Conservation (phyloP, 2,797 vertebrate genomes). For the Sebastes hubbsi region DNA sequence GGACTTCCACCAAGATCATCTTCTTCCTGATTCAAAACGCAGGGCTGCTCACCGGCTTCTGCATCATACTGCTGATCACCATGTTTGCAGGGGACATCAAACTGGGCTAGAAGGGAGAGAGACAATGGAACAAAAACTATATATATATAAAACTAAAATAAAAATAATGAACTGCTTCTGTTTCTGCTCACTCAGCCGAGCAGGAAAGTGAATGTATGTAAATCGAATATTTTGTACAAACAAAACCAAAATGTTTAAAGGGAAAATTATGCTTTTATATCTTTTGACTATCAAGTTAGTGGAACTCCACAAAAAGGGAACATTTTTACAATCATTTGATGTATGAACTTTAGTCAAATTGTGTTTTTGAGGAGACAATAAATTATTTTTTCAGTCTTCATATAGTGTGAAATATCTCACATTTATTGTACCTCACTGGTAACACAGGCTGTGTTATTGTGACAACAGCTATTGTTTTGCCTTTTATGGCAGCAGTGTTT, state of each 20-base stretch:
- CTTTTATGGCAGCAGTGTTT: conserved; percentile 3
- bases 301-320: conserved; percentile 37
- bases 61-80: conserved; percentile 84
- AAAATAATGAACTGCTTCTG: conserved; percentile 25
- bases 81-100: conserved; percentile 80
- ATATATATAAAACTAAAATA: background rate
- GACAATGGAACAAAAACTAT: background rate
- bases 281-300: conserved; percentile 52
- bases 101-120: conserved; percentile 63
- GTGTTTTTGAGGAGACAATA: conserved; percentile 61
- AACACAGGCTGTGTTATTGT: background rate
- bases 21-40: conserved; percentile 85
- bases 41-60: conserved; percentile 81
- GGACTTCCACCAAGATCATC: conserved; percentile 59
- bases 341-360: conserved; percentile 57
- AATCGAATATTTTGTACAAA: conserved; percentile 61
- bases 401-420: conserved; percentile 9
- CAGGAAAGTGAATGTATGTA: conserved; percentile 42
- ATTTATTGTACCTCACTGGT: background rate
- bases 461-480: background rate
- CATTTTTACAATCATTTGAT: conserved; percentile 57
- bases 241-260: conserved; percentile 36
- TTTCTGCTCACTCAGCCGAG: conserved; percentile 30
- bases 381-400: conserved; percentile 73
- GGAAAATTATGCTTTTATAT: conserved; percentile 37